These are phyloP conservation scores for Acrocyrtus sp. DNA, from an alignment of 2,888 invertebrate genomes.

Conservation along the genomic window DNA sequence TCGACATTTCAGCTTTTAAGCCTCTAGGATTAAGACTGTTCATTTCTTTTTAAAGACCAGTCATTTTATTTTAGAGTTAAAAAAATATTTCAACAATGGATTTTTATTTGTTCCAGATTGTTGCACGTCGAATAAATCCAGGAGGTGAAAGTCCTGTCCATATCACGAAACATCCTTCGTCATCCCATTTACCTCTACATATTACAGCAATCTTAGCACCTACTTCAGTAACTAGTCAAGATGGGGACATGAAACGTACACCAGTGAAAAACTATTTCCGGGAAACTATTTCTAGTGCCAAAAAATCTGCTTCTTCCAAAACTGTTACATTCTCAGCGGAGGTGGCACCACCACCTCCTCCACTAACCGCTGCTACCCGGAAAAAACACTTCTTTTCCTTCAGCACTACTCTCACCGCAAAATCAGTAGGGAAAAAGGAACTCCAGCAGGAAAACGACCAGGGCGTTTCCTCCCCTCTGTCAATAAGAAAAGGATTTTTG, in stretches of 20 bases:
- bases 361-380: not conserved
- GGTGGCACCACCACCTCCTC: slow-evolving; percentile 6
- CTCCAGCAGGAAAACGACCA: not conserved
- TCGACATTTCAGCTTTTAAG: no score
- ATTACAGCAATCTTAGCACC: slow-evolving; percentile 4
- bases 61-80: not conserved
- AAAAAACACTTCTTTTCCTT: slow-evolving; percentile 31
- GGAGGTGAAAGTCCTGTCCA: slow-evolving; percentile 26
- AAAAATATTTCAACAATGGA: no score
- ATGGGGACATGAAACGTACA: slow-evolving; percentile 50
- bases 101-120: slow-evolving; percentile 19
- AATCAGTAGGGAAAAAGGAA: not conserved
- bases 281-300: slow-evolving; percentile 41
- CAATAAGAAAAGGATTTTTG: slow-evolving; percentile 18
- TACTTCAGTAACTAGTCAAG: slow-evolving; percentile 3
- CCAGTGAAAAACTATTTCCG: slow-evolving; percentile 40
- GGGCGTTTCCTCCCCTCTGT: not conserved
- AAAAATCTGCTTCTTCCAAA: slow-evolving; percentile 35
- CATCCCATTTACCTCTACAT: slow-evolving; percentile 10
- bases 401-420: no score
- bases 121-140: slow-evolving; percentile 24
- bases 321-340: slow-evolving; percentile 46
- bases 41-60: not conserved
- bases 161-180: not conserved
- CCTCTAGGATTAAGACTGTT: not conserved